Conservation (phyloP, 2,797 vertebrate species). For the Remorina albescens region DNA sequence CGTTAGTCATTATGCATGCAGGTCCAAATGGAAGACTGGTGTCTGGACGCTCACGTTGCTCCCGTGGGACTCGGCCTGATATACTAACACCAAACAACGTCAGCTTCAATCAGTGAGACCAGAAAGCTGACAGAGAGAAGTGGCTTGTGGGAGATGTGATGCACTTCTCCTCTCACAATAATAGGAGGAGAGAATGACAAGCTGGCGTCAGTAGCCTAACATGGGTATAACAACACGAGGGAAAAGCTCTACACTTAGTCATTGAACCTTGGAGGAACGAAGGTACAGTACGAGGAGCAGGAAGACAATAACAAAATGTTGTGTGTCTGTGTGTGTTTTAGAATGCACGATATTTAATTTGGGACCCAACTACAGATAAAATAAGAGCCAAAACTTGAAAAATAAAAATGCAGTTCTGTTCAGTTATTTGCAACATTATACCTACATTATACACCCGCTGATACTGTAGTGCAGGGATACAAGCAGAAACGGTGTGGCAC, state of each 20-base stretch:
- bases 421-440: background rate
- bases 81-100: conserved; percentile 62
- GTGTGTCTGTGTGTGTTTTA: conserved; percentile 31
- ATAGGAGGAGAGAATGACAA: conserved; percentile 68
- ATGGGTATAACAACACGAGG: conserved; percentile 57
- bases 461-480: background rate
- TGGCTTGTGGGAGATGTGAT: conserved; percentile 62
- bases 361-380: background rate
- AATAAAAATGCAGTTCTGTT: too few relatives aligned
- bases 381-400: background rate
- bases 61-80: conserved; percentile 55
- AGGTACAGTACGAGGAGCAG: conserved; percentile 2
- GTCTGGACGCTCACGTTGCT: conserved; percentile 51
- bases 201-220: conserved; percentile 67
- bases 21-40: conserved; percentile 63
- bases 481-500: too few relatives aligned
- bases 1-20: conserved; percentile 53
- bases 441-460: background rate
- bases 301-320: conserved; percentile 19
- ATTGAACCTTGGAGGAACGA: conserved; percentile 32
- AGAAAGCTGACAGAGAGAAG: conserved; percentile 63
- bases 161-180: conserved; percentile 60
- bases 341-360: background rate
- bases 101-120: conserved; percentile 68
- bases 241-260: conserved; percentile 69